Evolutionary conservation across 2,113 vertebrate genomes (phyloP), one percentile per base, ranked within the genome.

Genomic region (Callipepla californica): DNA sequence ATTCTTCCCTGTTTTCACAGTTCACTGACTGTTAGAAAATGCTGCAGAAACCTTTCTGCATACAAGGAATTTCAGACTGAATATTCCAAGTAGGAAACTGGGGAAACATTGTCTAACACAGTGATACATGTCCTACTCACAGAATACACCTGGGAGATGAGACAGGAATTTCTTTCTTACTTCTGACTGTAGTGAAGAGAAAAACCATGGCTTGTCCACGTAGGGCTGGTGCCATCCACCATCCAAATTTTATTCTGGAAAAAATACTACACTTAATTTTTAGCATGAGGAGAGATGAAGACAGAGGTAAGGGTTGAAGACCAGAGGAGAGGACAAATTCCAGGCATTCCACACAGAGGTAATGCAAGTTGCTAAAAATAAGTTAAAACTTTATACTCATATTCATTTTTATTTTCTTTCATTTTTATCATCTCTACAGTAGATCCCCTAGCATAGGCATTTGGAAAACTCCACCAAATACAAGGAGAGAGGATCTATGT

Each of bases 291-390:
- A 89, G 45, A 79, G 28, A 65, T 0, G 2, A 61, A 53, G 19
- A 50, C 4, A 72, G 57, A 75, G 74, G 10, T 21, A 67, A 42
- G 25, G 50, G 2, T 3, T 1, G 0, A 48, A 59, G 6, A 44
- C 8, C 7, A 32, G 14, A 7, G 2, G 2, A 4, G 0, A 3
- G 75, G 42, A 3, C 1, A 1, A 83, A 73, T 45, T 7, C 13
- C 10, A 45, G 28, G 23, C 4, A 21, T 2, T 5, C 13, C 53
- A 10, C 47, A 23, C 5, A 1, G 57, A 4, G 63, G 7, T 11
- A 25, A 5, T 2, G 1, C 13, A 34, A 76, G 28, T 18, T 2
- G 2, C 16, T 32, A 57, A 38, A 69, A 63, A 13, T 12, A 47
- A 47, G 2, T 2, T 66, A 8, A 34, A 55, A 2, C 6, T 36